These are phyloP conservation scores for Minunthozetes semirufus DNA, from an alignment of 2,888 invertebrate genomes.

Conservation along the genomic window DNA sequence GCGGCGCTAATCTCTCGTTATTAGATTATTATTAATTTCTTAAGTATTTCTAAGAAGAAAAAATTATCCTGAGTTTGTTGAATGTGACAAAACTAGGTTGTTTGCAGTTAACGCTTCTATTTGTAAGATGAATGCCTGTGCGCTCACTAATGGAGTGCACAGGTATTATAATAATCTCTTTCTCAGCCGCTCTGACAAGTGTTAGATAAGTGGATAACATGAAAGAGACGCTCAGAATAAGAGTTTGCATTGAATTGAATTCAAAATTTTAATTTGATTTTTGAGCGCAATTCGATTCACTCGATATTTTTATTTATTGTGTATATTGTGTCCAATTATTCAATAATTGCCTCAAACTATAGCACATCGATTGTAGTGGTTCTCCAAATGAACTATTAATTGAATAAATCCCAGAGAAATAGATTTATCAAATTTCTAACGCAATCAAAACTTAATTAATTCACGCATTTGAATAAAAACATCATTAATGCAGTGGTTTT, in stretches of 20 bases:
- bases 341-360: conserved; percentile 17
- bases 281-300: too few relatives aligned
- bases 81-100: conserved; percentile 10
- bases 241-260: neutral
- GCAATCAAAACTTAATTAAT: too few relatives aligned
- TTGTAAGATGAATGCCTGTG: neutral
- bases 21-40: neutral
- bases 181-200: conserved; percentile 8
- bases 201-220: neutral
- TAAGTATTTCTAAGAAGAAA: neutral
- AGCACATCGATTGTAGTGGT: conserved; percentile 15
- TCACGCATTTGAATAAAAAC: too few relatives aligned
- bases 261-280: too few relatives aligned
- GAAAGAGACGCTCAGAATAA: neutral
- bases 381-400: neutral
- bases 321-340: neutral
- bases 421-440: neutral
- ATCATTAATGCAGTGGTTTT: too few relatives aligned
- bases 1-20: conserved; percentile 10
- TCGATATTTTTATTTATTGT: neutral
- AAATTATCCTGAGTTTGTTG: neutral
- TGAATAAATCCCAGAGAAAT: neutral
- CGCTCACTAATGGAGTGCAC: neutral
- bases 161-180: neutral
- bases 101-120: conserved; percentile 14